Conservation (phyloP, 2,888 invertebrate species). For the Metellina segmentata region DNA sequence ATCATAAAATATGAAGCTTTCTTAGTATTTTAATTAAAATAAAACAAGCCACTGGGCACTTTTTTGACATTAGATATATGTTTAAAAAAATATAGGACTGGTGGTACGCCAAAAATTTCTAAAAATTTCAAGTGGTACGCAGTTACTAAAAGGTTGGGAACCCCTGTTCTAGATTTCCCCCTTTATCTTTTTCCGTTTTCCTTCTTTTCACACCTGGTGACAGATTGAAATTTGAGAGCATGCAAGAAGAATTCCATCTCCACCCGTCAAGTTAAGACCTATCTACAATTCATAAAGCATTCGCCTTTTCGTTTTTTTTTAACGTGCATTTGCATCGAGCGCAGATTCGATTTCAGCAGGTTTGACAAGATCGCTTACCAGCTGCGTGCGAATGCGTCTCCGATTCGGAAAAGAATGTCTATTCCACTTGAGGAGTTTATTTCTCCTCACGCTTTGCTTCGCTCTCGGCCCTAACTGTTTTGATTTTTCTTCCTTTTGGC, state of each 20-base stretch:
- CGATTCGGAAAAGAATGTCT: background rate
- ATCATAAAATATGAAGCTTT: too few species aligned
- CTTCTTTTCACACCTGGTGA: constrained; percentile 14
- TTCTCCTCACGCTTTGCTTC: too few species aligned
- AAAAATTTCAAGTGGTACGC: too few species aligned
- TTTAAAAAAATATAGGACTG: too few species aligned
- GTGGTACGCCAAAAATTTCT: too few species aligned
- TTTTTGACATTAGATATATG: too few species aligned
- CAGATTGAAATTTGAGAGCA: constrained; percentile 32
- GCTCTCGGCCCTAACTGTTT: too few species aligned
- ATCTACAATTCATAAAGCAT: background rate
- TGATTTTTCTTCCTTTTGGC: too few species aligned
- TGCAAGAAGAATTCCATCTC: background rate
- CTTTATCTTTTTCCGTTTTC: background rate
- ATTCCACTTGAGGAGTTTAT: background rate
- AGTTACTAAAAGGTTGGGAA: too few species aligned
- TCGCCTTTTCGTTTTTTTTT: background rate
- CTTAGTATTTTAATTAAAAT: too few species aligned
- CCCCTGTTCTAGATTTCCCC: too few species aligned
- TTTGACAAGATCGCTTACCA: constrained; percentile 23
- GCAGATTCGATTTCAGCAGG: background rate
- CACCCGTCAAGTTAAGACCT: background rate
- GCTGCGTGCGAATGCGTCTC: background rate
- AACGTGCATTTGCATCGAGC: background rate
- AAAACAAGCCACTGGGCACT: too few species aligned